phyloP scores from a whole-genome alignment of 2,113 vertebrate species.

The Leiothrix lutea region DNA sequence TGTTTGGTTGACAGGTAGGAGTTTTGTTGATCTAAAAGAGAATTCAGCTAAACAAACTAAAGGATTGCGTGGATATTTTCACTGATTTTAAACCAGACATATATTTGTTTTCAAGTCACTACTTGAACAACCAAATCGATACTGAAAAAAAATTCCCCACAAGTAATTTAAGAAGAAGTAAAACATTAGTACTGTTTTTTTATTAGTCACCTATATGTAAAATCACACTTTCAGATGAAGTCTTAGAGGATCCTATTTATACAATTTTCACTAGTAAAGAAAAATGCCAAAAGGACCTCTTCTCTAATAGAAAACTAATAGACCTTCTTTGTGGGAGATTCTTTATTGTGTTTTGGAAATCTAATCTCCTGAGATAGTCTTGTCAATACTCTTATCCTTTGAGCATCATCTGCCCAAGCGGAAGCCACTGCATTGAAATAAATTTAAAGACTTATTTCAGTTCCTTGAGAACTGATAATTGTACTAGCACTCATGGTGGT shows the following conservation, averaged over 20 bases:
- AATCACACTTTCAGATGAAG: background rate
- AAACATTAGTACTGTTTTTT: background rate
- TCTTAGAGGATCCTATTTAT: background rate
- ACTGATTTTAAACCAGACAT: background rate
- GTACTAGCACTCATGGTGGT: background rate
- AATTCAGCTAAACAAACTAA: background rate
- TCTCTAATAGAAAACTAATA: background rate
- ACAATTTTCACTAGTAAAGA: background rate
- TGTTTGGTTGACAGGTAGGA: background rate
- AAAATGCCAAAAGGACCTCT: background rate
- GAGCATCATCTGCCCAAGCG: background rate
- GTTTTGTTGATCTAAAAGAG: background rate
- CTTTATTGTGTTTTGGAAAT: background rate
- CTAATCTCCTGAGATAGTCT: background rate
- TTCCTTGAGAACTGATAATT: background rate
- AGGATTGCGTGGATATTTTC: background rate
- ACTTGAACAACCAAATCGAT: background rate
- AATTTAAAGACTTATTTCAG: background rate
- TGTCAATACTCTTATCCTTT: background rate
- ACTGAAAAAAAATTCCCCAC: rapidly evolving
- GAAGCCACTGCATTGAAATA: background rate
- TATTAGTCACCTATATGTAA: background rate
- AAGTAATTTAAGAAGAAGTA: background rate
- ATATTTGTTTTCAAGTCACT: background rate
- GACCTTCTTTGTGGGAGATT: background rate